Conservation (phyloP, 2,113 vertebrate genomes). For the Todiramphus saurophagus region DNA sequence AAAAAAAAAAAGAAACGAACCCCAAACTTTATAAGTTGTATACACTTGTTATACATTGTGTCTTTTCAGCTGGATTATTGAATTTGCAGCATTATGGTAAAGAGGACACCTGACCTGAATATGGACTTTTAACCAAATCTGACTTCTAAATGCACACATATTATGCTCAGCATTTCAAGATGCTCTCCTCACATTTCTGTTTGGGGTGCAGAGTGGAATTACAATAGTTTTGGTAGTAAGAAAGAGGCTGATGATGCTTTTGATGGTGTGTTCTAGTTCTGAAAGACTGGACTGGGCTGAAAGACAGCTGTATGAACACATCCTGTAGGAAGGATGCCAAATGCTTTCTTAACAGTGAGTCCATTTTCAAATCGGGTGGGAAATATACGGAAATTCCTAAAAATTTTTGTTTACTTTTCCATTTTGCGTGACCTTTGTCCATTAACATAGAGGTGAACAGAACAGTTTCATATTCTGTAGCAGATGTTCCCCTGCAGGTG, state of each 20-base stretch:
- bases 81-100: background rate
- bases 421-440: background rate
- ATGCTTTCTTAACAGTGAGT: background rate
- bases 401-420: background rate
- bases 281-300: background rate
- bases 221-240: background rate
- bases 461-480: background rate
- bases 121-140: background rate
- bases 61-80: background rate
- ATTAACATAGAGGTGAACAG: background rate
- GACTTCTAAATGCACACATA: background rate
- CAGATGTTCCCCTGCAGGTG: background rate
- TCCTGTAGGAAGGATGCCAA: background rate
- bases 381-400: background rate
- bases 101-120: background rate
- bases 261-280: background rate
- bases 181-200: background rate
- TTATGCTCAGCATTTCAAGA: background rate
- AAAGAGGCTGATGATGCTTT: background rate
- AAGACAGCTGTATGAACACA: background rate
- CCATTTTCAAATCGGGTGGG: background rate
- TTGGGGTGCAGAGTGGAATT: background rate
- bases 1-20: background rate
- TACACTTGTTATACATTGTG: background rate
- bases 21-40: background rate